phyloP scores from a whole-genome alignment of 2,888 invertebrate genomes.

The Sussaba pulchella region DNA sequence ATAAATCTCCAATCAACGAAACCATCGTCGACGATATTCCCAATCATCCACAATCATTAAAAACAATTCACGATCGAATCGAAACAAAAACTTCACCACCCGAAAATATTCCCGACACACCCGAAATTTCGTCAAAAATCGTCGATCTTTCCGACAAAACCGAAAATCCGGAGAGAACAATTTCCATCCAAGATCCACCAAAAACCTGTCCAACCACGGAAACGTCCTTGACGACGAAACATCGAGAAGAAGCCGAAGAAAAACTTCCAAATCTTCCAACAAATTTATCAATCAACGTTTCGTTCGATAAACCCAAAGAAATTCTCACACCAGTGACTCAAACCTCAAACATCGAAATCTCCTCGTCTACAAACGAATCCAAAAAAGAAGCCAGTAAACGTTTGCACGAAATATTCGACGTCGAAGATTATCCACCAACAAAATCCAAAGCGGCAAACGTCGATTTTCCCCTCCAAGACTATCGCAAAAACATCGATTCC shows the following conservation, averaged over 20 bases:
- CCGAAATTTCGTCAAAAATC: too few relatives aligned
- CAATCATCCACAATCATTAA: too few relatives aligned
- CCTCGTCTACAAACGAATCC: constrained; percentile 64
- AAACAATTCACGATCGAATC: too few relatives aligned
- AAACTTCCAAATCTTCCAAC: background rate
- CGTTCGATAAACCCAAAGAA: constrained; percentile 55
- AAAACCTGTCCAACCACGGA: too few relatives aligned
- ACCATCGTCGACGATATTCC: background rate
- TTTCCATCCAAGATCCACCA: too few relatives aligned
- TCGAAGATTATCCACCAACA: constrained; percentile 74
- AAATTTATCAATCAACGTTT: constrained; percentile 4
- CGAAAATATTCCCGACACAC: too few relatives aligned
- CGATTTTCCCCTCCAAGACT: constrained; percentile 58
- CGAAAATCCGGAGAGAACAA: too few relatives aligned
- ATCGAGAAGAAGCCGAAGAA: background rate
- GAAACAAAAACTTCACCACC: too few relatives aligned
- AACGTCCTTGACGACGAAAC: too few relatives aligned
- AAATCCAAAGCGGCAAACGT: constrained; percentile 72
- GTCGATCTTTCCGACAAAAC: too few relatives aligned
- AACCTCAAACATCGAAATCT: constrained; percentile 25
- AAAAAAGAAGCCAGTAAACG: constrained; percentile 75
- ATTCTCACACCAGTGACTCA: constrained; percentile 26
- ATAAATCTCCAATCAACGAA: too few relatives aligned
- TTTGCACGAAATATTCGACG: constrained; percentile 66
- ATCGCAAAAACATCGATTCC: background rate